phyloP scores from a whole-genome alignment of 2,797 vertebrate genomes.

The Fistularia tabacaria region DNA sequence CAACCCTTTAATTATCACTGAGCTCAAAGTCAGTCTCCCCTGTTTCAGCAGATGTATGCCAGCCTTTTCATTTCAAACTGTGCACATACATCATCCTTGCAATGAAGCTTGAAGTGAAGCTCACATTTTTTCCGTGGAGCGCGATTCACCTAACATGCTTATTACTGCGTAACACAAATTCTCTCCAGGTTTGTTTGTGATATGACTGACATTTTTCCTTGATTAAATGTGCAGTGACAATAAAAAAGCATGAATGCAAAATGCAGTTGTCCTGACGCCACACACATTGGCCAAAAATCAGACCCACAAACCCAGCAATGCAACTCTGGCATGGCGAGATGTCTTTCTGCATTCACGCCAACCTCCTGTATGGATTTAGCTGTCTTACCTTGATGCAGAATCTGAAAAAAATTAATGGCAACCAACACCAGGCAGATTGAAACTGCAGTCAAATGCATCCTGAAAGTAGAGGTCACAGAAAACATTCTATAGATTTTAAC shows the following conservation, averaged over 20 bases:
- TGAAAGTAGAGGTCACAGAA: too few relatives aligned
- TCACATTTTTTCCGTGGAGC: too few relatives aligned
- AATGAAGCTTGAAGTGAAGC: neutral
- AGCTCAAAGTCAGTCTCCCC: too few relatives aligned
- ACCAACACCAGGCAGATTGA: too few relatives aligned
- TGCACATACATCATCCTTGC: neutral
- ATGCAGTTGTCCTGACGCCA: neutral
- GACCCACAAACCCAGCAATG: constrained; percentile 38
- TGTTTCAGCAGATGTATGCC: neutral
- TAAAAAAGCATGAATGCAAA: neutral
- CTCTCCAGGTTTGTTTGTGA: too few relatives aligned
- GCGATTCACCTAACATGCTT: neutral
- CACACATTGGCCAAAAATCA: constrained; percentile 5
- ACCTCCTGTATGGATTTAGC: neutral
- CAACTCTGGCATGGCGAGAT: constrained; percentile 1
- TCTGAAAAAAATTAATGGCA: too few relatives aligned
- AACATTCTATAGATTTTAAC: too few relatives aligned
- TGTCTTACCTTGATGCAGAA: too few relatives aligned
- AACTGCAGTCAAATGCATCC: too few relatives aligned
- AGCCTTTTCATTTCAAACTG: neutral
- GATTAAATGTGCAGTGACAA: neutral
- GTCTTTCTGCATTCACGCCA: constrained; percentile 25
- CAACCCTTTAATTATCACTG: too few relatives aligned
- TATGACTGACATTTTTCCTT: neutral
- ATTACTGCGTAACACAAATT: neutral